A percentile compares a stretch with the other conserved stretches of the same genome.
Conservation (phyloP, 2,888 invertebrate genomes). For the Matsumyia berberina region DNA sequence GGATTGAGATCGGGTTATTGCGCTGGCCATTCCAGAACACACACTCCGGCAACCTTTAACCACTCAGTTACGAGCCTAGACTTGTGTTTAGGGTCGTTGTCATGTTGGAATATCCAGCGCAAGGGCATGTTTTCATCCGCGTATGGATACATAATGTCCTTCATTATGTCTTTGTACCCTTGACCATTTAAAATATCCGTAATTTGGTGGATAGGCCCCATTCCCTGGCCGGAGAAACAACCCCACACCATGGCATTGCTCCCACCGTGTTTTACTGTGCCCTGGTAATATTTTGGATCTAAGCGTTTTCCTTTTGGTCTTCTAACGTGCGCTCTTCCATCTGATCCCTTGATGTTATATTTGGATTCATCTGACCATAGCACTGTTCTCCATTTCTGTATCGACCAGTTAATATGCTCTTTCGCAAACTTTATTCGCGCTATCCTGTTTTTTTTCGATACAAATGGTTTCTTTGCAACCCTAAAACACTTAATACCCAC, state of each 20-base stretch:
- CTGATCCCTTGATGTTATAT: not conserved
- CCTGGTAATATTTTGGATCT: too few species aligned
- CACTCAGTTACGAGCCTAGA: not conserved
- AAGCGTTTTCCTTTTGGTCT: too few species aligned
- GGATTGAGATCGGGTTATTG: not conserved
- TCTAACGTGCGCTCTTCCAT: too few species aligned
- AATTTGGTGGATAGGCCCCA: not conserved
- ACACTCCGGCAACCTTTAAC: not conserved
- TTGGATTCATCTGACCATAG: constrained; percentile 1
- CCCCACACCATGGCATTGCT: not conserved
- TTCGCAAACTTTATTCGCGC: not conserved
- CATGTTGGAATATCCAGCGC: not conserved
- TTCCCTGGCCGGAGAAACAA: not conserved
- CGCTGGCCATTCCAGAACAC: not conserved
- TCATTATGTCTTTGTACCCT: not conserved
- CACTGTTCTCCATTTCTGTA: not conserved
- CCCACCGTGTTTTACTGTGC: not conserved
- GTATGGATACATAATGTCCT: not conserved
- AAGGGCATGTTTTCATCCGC: not conserved
- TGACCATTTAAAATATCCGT: not conserved
- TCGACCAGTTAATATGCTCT: not conserved
- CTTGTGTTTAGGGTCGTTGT: not conserved
- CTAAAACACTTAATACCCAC: not conserved
- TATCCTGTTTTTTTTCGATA: not conserved
- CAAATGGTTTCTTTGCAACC: too few species aligned